phyloP scores from a whole-genome alignment of 2,113 vertebrate species.

The Salvelinus alpinus region DNA sequence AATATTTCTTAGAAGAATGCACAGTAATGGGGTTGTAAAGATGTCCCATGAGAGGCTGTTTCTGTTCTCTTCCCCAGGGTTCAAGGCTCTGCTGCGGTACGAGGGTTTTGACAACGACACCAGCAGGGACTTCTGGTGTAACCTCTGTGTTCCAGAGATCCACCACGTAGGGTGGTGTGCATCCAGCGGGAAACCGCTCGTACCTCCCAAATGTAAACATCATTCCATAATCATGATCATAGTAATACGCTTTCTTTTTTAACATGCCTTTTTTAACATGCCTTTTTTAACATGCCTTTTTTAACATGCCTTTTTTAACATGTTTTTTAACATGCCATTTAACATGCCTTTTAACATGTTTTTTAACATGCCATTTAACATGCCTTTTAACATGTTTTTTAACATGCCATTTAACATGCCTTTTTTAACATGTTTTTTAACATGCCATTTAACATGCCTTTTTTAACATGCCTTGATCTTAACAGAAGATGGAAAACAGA shows the following conservation, averaged over 20 bases:
- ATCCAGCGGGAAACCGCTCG: conserved; percentile 92
- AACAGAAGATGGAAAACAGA: neutral
- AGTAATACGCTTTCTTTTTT: neutral
- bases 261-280: neutral
- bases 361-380: too few relatives aligned
- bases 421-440: too few relatives aligned
- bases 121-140: conserved; percentile 95
- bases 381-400: too few relatives aligned
- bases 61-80: conserved; percentile 76
- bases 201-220: conserved; percentile 89
- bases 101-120: conserved; percentile 96
- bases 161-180: conserved; percentile 98
- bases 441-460: too few relatives aligned
- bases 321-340: too few relatives aligned
- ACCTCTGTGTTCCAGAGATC: conserved; percentile 89
- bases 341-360: too few relatives aligned
- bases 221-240: neutral
- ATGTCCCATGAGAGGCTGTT: too few relatives aligned
- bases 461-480: too few relatives aligned
- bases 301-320: too few relatives aligned
- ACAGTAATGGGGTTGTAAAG: neutral
- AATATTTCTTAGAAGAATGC: neutral
- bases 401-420: too few relatives aligned
- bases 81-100: conserved; percentile 91
- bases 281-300: too few relatives aligned